Conservation (phyloP, 2,888 invertebrate genomes). For the Eupithecia insigniata region DNA sequence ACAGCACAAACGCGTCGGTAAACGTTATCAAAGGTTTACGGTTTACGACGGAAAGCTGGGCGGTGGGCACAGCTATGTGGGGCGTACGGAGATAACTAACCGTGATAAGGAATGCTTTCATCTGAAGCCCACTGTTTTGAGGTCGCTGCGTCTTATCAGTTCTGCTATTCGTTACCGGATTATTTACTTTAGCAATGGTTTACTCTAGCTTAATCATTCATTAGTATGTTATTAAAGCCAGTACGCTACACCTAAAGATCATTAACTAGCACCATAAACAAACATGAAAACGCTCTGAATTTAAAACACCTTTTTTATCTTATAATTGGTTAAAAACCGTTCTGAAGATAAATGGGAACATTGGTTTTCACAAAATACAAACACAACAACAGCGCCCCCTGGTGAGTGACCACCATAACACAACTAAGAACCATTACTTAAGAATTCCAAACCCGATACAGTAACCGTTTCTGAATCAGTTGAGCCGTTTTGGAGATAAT, state of each 20-base stretch:
- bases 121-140: conserved; percentile 16
- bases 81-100: conserved; percentile 15
- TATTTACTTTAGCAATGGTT: neutral
- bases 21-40: conserved; percentile 43
- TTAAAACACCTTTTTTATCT: neutral
- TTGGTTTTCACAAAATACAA: too few species aligned
- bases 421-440: too few species aligned
- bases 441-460: too few species aligned
- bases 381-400: too few species aligned
- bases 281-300: neutral
- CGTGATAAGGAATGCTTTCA: conserved; percentile 19
- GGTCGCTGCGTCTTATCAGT: neutral
- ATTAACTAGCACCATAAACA: too few species aligned
- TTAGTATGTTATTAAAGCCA: neutral
- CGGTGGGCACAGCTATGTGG: conserved; percentile 26
- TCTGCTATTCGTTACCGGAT: neutral
- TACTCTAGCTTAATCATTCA: neutral
- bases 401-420: too few species aligned
- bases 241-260: too few species aligned
- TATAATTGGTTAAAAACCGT: conserved; percentile 3
- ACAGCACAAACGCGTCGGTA: conserved; percentile 24
- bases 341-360: too few species aligned
- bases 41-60: conserved; percentile 35
- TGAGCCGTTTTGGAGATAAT: too few species aligned
- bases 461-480: too few species aligned